Base-by-base conservation (phyloP, 1,140 invertebrate species). In the Heliconius hermathena region DNA sequence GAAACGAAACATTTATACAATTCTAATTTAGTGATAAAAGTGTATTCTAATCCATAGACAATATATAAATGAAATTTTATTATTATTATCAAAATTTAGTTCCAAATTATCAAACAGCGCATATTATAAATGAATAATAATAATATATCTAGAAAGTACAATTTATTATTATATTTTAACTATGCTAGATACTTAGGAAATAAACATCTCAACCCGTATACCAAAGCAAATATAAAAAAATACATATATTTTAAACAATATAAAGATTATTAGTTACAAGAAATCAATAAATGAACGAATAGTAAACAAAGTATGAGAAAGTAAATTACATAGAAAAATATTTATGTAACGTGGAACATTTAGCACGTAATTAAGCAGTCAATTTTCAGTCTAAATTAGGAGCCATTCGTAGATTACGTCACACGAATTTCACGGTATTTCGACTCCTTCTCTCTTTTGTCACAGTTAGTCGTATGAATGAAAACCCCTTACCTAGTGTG, bases 281-380 rank as follows among this genome's bases (percentile, higher is more conserved):
- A 8, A 66, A 66, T 29, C 0, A 66, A 66, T 66, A 22, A 29
- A 66, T 66, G 22, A 29, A 66, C 0, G 22, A 26, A 66, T 66
- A 4, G 11, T 22, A 5, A 66, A 29, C 3, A 13, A 29, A 66
- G 9, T 4, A 26, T 73, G 46, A 26, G 54, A 26, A 76, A 72
- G 74, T 74, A 71, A 76, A 80, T 73, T 73, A 76, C 52, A 49
- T 75, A 79, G 54, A 83, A 82, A 78, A 84, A 81, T 81, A 81
- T 46, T 75, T 29, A 72, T 54, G 72, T 46, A 78, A 76, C 9
- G 54, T 38, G 81, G 85, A 85, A 81, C 82, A 85, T 88, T 90
- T 88, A 91, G 88, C 89, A 90, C 87, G 84, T 81, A 71, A 76
- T 81, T 72, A 81, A 87, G 78, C 87, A 90, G 89, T 89, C 89